Percentiles rank a stretch among this genome's conserved stretches.
Evolutionary conservation across 2,797 vertebrate species (phyloP).

Genomic region (Urosaurus nigricauda): DNA sequence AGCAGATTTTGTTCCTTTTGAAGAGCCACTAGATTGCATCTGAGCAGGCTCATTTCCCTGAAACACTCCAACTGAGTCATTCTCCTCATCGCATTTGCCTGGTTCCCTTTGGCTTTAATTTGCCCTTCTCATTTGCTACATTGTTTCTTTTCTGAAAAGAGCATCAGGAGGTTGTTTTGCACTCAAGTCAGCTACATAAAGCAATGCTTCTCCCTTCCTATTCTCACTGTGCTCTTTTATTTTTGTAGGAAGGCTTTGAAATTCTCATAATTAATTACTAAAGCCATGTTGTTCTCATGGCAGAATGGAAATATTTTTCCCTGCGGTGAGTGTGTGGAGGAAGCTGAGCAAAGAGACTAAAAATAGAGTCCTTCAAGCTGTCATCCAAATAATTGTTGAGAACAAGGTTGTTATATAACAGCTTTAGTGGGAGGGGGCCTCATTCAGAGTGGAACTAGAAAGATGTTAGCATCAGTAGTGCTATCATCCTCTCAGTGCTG

Average conservation of each 20-base stretch:
- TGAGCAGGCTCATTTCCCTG: accelerated
- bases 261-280: slow-evolving; percentile 60
- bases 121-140: background rate
- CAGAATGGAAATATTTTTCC: slow-evolving; percentile 62
- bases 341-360: slow-evolving; percentile 57
- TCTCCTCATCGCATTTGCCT: accelerated
- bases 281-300: slow-evolving; percentile 51
- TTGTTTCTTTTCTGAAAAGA: slow-evolving; percentile 56
- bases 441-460: background rate
- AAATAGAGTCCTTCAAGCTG: slow-evolving; percentile 45
- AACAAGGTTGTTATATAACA: slow-evolving; percentile 27
- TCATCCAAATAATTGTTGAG: slow-evolving; percentile 27
- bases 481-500: background rate
- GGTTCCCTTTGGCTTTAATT: slow-evolving; percentile 16
- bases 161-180: slow-evolving; percentile 16
- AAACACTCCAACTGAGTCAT: accelerated
- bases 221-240: background rate
- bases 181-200: background rate
- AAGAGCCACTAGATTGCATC: background rate
- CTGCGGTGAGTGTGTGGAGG: slow-evolving; percentile 60
- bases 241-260: slow-evolving; percentile 35
- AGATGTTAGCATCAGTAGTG: background rate
- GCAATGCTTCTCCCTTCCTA: background rate
- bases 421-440: background rate
- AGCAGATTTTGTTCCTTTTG: background rate